These are phyloP conservation scores for Rhinichthys osculus DNA, from an alignment of 2,797 vertebrate species.

Conservation along the genomic window DNA sequence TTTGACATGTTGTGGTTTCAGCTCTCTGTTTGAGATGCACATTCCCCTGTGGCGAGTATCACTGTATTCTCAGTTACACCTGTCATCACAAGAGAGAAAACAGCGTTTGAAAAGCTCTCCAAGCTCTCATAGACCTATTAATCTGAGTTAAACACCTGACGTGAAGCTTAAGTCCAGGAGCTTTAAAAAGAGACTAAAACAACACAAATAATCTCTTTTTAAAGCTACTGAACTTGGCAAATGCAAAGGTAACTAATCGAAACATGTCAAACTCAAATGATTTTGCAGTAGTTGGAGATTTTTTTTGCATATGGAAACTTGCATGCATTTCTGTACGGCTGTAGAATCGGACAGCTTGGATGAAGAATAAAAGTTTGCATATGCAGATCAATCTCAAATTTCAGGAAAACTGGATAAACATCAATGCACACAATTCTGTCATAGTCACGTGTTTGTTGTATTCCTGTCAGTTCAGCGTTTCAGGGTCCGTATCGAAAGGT, in stretches of 20 bases:
- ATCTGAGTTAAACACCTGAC: conserved; percentile 68
- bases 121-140: conserved; percentile 67
- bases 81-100: conserved; percentile 70
- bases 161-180: not conserved
- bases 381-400: not conserved
- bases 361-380: not conserved
- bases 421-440: not conserved
- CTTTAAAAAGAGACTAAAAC: not conserved
- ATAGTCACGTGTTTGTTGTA: not conserved
- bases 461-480: conserved; percentile 13
- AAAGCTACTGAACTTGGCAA: conserved; percentile 17
- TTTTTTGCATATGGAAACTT: not conserved
- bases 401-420: not conserved
- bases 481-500: conserved; percentile 43
- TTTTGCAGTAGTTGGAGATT: not conserved
- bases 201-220: conserved; percentile 5
- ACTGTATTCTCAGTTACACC: conserved; percentile 57
- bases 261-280: not conserved
- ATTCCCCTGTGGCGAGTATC: conserved; percentile 55
- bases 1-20: conserved; percentile 48
- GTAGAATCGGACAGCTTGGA: not conserved
- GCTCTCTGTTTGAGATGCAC: conserved; percentile 2
- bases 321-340: not conserved
- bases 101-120: conserved; percentile 64
- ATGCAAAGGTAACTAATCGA: not conserved